Conservation (phyloP, 2,797 vertebrate species). For the Cichlasoma orientale region DNA sequence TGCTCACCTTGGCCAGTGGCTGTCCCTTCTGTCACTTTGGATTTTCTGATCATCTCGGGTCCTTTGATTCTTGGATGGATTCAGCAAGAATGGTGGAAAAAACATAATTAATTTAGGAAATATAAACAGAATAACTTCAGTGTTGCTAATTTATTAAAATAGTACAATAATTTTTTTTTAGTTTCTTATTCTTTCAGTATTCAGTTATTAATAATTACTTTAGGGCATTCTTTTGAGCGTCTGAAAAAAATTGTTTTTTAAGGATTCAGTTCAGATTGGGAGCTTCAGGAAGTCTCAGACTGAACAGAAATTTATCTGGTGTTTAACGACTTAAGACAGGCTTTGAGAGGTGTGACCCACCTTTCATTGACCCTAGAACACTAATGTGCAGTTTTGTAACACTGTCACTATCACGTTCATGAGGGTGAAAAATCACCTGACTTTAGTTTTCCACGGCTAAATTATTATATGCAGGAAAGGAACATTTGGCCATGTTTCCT, state of each 20-base stretch:
- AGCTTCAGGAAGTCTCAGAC: background rate
- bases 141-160: background rate
- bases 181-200: background rate
- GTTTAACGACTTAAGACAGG: background rate
- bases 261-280: background rate
- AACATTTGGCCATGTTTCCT: background rate
- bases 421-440: too few species aligned
- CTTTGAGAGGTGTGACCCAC: background rate
- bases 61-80: slow-evolving; percentile 28
- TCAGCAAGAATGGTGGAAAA: slow-evolving; percentile 23
- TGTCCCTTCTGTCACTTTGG: slow-evolving; percentile 59
- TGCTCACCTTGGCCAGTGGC: slow-evolving; percentile 67
- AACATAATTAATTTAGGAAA: background rate
- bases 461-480: background rate
- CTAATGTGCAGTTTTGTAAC: too few species aligned
- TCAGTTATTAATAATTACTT: too few species aligned
- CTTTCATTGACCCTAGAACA: background rate
- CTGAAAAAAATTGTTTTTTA: background rate
- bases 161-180: background rate
- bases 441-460: too few species aligned
- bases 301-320: background rate
- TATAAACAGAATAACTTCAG: background rate
- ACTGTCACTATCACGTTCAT: too few species aligned
- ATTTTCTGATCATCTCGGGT: slow-evolving; percentile 63
- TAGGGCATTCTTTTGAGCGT: background rate